phyloP scores from a whole-genome alignment of 2,113 vertebrate genomes.

The Phoxinus phoxinus region DNA sequence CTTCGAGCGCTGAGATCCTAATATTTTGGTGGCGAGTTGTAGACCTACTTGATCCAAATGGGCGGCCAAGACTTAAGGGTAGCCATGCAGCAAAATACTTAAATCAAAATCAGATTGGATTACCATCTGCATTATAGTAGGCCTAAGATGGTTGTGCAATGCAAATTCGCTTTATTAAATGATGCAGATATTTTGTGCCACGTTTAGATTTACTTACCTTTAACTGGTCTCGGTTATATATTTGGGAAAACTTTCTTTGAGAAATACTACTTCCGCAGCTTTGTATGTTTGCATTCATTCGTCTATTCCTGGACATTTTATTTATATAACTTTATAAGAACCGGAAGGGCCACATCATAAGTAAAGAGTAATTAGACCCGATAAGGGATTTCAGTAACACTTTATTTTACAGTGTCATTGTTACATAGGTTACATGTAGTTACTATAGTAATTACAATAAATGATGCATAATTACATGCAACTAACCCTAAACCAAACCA shows the following conservation, averaged over 20 bases:
- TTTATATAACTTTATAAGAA: slow-evolving; percentile 2
- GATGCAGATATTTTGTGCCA: neutral
- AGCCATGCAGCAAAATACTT: neutral
- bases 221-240: neutral
- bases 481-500: too few species aligned
- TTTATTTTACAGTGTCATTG: too few species aligned
- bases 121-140: neutral
- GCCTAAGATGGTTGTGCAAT: neutral
- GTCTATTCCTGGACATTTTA: neutral
- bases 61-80: neutral
- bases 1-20: neutral
- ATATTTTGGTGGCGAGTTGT: neutral
- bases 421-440: too few species aligned
- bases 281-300: neutral
- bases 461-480: too few species aligned
- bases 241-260: neutral
- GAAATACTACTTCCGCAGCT: neutral
- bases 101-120: neutral
- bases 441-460: too few species aligned
- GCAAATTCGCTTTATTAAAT: neutral
- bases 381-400: slow-evolving; percentile 78
- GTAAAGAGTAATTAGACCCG: slow-evolving; percentile 74
- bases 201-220: too few species aligned
- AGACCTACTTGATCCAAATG: neutral
- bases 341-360: slow-evolving; percentile 49